Conservation (phyloP, 2,113 vertebrate species). For the Lagenorhynchus albirostris region DNA sequence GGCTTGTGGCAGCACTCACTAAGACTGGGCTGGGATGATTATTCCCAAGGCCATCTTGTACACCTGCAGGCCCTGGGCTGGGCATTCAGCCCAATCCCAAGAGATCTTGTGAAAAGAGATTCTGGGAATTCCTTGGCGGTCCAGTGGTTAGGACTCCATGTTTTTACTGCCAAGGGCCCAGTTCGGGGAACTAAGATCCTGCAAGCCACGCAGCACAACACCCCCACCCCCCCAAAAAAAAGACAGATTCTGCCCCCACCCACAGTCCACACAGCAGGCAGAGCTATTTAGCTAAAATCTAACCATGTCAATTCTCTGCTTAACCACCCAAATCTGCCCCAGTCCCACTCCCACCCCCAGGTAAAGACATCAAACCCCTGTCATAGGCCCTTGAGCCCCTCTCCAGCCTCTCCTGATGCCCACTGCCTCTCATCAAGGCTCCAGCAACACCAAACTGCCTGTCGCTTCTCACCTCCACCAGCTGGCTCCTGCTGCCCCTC, state of each 20-base stretch:
- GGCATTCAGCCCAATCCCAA: neutral
- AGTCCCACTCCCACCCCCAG: neutral
- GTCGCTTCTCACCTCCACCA: neutral
- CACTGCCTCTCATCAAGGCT: neutral
- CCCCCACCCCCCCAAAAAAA: rapidly evolving
- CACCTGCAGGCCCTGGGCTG: neutral
- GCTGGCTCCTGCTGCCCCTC: neutral
- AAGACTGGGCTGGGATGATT: neutral
- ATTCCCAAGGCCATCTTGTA: neutral
- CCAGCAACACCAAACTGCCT: neutral
- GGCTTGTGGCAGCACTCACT: neutral
- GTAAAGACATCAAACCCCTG: neutral
- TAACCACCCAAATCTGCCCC: neutral
- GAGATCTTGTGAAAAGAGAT: neutral
- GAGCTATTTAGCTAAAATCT: neutral
- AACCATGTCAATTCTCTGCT: neutral
- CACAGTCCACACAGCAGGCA: neutral
- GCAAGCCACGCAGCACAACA: neutral
- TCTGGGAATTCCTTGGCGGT: neutral
- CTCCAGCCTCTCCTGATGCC: neutral
- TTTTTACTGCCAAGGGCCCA: neutral
- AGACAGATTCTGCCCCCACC: neutral
- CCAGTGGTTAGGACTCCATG: neutral
- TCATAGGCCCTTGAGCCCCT: neutral
- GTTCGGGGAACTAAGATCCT: neutral